These are phyloP conservation scores for Doryteuthis pealeii DNA, from an alignment of 1,140 invertebrate species.

Conservation along the genomic window DNA sequence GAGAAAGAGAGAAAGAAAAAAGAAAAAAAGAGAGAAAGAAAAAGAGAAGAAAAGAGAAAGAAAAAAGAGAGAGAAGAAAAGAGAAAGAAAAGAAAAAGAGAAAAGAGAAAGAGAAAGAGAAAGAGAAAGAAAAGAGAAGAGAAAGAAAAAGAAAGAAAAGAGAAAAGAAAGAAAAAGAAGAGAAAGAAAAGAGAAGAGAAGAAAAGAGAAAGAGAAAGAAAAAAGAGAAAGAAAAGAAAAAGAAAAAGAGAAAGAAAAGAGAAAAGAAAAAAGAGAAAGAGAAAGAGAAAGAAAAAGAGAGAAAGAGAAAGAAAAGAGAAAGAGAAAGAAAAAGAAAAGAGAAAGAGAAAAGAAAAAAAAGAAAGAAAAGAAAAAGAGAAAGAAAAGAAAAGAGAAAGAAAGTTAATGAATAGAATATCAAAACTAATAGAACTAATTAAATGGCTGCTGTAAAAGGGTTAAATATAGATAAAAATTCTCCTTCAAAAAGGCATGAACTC, in stretches of 20 bases:
- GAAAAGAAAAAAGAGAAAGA: conserved; percentile 18
- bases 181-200: conserved; percentile 5
- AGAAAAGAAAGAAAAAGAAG: conserved; percentile 14
- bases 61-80: background rate
- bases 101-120: conserved; percentile 8
- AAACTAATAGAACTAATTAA: background rate
- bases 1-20: conserved; percentile 6
- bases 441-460: background rate
- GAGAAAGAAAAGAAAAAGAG: background rate
- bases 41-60: background rate
- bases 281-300: conserved; percentile 1
- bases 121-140: background rate
- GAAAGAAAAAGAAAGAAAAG: background rate
- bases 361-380: background rate
- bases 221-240: conserved; percentile 14
- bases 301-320: background rate
- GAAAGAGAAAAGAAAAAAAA: background rate
- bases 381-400: background rate
- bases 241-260: conserved; percentile 18
- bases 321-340: background rate
- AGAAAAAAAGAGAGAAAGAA: conserved; percentile 10
- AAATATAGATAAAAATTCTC: background rate
- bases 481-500: too few relatives aligned
- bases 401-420: background rate
- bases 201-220: conserved; percentile 15